These are phyloP conservation scores for Acrossocheilus fasciatus DNA, from an alignment of 2,797 vertebrate species.

Conservation along the genomic window DNA sequence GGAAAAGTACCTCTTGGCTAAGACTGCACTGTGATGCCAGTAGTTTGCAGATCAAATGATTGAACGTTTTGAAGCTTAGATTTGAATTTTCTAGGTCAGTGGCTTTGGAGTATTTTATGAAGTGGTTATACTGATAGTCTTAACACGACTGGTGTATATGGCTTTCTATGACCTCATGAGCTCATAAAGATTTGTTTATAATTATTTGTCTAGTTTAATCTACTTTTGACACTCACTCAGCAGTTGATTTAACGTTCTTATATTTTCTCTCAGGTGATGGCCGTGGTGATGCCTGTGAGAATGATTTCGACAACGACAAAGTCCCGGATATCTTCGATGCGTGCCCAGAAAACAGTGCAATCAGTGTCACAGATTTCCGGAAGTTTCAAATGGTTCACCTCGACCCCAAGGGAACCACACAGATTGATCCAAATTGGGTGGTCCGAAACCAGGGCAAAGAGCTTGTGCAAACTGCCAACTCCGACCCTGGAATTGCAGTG, in stretches of 20 bases:
- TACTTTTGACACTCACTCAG: neutral
- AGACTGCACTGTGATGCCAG: constrained; percentile 17
- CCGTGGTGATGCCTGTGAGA: constrained; percentile 91
- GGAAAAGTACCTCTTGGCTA: constrained; percentile 35
- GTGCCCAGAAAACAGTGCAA: constrained; percentile 91
- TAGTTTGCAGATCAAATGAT: constrained; percentile 33
- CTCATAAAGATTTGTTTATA: neutral
- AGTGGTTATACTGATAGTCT: constrained; percentile 5
- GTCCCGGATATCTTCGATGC: constrained; percentile 92
- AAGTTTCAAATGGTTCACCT: constrained; percentile 95
- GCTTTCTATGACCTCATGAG: neutral
- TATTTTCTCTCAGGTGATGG: constrained; percentile 81
- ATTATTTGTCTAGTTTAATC: constrained; percentile 13
- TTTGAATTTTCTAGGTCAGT: constrained; percentile 37
- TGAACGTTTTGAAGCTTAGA: constrained; percentile 27
- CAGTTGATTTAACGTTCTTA: neutral
- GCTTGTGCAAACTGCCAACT: constrained; percentile 94
- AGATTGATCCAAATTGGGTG: constrained; percentile 96
- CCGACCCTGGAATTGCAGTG: constrained; percentile 95
- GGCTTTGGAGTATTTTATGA: constrained; percentile 34
- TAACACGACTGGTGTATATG: neutral
- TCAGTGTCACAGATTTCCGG: constrained; percentile 91
- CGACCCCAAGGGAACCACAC: constrained; percentile 95
- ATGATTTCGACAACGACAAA: constrained; percentile 96
- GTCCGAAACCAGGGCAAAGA: constrained; percentile 95